Evolutionary conservation across 1,140 invertebrate species (phyloP).

Genomic region (Hermatobates lingyangjiaoensis): DNA sequence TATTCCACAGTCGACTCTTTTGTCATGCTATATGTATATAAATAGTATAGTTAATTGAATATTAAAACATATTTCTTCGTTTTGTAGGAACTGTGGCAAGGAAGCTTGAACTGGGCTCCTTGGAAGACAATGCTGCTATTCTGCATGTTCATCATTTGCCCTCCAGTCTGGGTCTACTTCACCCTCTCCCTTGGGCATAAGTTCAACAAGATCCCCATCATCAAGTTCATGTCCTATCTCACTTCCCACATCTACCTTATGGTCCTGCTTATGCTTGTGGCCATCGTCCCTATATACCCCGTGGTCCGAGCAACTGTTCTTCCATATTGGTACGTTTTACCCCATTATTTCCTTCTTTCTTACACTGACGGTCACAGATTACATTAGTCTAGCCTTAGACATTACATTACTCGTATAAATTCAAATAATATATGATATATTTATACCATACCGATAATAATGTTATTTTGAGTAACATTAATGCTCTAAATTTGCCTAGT

Average conservation of each 20-base stretch:
- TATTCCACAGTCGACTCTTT: no score
- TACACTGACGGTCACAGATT: no score
- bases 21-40: no score
- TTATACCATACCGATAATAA: no score
- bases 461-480: no score
- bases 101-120: slow-evolving; percentile 82
- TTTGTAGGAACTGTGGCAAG: slow-evolving; percentile 83
- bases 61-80: slow-evolving; percentile 1
- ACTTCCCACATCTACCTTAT: slow-evolving; percentile 97
- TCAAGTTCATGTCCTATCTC: slow-evolving; percentile 98
- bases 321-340: slow-evolving; percentile 26
- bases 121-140: slow-evolving; percentile 89
- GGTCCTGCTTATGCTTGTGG: slow-evolving; percentile 75
- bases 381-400: no score
- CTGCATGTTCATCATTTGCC: slow-evolving; percentile 76
- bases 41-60: neutral
- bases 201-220: slow-evolving; percentile 91
- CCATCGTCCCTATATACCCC: slow-evolving; percentile 71
- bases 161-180: slow-evolving; percentile 89
- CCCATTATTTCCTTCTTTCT: no score
- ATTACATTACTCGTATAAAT: no score
- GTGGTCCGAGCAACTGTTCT: slow-evolving; percentile 50
- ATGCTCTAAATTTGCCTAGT: no score
- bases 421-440: no score
- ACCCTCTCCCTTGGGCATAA: slow-evolving; percentile 87